A percentile compares a stretch with the other conserved stretches of the same genome.
phyloP scores from a whole-genome alignment of 1,140 invertebrate species.

The Danaus plexippus region DNA sequence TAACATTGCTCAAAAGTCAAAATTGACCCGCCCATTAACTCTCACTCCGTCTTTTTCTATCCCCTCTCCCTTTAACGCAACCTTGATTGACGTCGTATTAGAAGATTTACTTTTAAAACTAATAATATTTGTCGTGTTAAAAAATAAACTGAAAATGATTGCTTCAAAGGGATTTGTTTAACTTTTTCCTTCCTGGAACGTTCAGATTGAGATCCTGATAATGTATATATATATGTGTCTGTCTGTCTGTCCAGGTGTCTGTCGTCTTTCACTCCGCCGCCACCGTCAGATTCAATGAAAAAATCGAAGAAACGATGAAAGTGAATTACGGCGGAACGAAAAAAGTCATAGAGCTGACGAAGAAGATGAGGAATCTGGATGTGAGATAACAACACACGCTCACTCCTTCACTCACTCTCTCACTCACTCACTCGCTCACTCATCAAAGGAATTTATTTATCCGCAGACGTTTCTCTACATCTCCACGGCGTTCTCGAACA shows the following conservation, averaged over 20 bases:
- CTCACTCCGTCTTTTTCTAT: too few relatives aligned
- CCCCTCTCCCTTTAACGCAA: too few relatives aligned
- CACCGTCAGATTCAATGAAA: constrained; percentile 14
- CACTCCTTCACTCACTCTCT: neutral
- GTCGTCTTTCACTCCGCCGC: constrained; percentile 22
- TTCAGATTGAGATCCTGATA: too few relatives aligned
- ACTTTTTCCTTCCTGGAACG: too few relatives aligned
- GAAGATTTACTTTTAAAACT: too few relatives aligned
- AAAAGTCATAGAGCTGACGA: constrained; percentile 12
- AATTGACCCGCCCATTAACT: too few relatives aligned
- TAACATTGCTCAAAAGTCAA: too few relatives aligned
- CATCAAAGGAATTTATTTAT: neutral
- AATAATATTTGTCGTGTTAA: too few relatives aligned
- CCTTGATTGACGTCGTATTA: too few relatives aligned
- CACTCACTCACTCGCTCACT: too few relatives aligned
- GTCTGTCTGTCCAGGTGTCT: constrained; percentile 11
- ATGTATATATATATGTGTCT: constrained; percentile 3
- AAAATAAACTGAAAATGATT: too few relatives aligned
- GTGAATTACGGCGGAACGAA: constrained; percentile 16
- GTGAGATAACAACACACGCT: constrained; percentile 3
- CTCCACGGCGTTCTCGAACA: constrained; percentile 11
- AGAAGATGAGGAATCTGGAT: constrained; percentile 20
- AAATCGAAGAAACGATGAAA: constrained; percentile 6
- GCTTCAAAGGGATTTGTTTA: too few relatives aligned
- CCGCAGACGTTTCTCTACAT: constrained; percentile 18